Evolutionary conservation across 64 coral and sea anemone genomes (phyloP), one percentile per base, ranked within the genome.

Genomic region (Anthopleura sola): DNA sequence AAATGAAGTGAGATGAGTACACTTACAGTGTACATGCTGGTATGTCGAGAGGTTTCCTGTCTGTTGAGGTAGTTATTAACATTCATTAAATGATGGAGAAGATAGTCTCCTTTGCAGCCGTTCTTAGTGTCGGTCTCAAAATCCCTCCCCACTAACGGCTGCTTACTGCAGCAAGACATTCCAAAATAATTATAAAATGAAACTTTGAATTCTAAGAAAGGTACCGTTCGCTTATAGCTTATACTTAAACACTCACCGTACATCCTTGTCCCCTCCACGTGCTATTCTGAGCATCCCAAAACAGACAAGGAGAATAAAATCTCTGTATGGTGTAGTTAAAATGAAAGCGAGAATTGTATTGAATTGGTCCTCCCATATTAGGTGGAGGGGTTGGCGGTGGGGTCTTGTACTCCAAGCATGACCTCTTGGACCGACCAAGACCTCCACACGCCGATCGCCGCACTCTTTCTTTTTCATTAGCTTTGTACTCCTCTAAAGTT

Each of bases 271-370:
- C 86, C 18, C 78, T 83, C 93, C 93, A 94, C 1, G 57, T 48
- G 68, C 87, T 66, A 31, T 84, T 87, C 31, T 85, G 81, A 32
- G 48, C 75, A 49, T 87, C 79, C 93, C 93, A 94, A 49, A 84
- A 94, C 69, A 90, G 64, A 75, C 93, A 94, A 29, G 93, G 85
- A 78, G 93, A 90, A 23, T 85, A 83, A 48, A 94, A 90, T 13
- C 81, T 90, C 20, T 86, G 55, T 57, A 94, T 86, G 12, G 93
- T 94, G 33, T 90, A 94, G 60, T 94, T 94, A 34, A 87, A 33
- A 76, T 84, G 91, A 11, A 88, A 57, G 37, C 82, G 49, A 5
- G 77, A 48, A 20, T 88, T 71, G 53, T 92, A 92, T 36, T 74
- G 82, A 8, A 79, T 84, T 68, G 37, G 60, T 31, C 78, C 75